Evolutionary conservation across 2,888 invertebrate species (phyloP).

Genomic region (Diaphora mendica): DNA sequence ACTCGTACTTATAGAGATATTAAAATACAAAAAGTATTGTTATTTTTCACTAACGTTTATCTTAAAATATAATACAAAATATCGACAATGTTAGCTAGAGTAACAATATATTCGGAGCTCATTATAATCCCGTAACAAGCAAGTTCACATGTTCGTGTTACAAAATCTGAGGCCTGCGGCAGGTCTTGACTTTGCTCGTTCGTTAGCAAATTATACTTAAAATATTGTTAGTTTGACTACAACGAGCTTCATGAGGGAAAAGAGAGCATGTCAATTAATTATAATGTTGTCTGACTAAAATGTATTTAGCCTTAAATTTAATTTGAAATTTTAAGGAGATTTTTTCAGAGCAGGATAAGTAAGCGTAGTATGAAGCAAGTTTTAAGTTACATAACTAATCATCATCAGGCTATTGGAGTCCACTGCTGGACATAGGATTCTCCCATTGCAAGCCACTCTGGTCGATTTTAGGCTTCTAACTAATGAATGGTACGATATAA

Average conservation of each 20-base stretch:
- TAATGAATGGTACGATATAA: no score
- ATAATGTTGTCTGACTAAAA: not conserved
- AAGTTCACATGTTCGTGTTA: slow-evolving; percentile 7
- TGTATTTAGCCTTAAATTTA: not conserved
- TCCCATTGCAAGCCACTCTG: no score
- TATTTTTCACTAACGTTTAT: not conserved
- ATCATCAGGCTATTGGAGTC: no score
- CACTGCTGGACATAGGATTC: no score
- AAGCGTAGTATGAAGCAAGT: not conserved
- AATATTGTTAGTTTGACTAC: not conserved
- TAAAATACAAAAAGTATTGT: not conserved
- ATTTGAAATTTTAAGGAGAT: not conserved
- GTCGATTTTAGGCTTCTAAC: no score
- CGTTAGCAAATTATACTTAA: not conserved
- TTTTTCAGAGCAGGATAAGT: not conserved
- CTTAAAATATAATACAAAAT: not conserved
- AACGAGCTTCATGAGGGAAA: not conserved
- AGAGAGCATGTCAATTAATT: not conserved
- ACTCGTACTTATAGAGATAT: not conserved
- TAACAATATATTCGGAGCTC: not conserved
- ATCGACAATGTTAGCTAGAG: not conserved
- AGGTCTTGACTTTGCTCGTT: not conserved
- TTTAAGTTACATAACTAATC: no score
- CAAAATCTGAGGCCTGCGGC: slow-evolving; percentile 2
- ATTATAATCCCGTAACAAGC: not conserved